A percentile compares a stretch with the other conserved stretches of the same genome.
Evolutionary conservation across 2,888 invertebrate species (phyloP).

Genomic region (Sicus ferrugineus): DNA sequence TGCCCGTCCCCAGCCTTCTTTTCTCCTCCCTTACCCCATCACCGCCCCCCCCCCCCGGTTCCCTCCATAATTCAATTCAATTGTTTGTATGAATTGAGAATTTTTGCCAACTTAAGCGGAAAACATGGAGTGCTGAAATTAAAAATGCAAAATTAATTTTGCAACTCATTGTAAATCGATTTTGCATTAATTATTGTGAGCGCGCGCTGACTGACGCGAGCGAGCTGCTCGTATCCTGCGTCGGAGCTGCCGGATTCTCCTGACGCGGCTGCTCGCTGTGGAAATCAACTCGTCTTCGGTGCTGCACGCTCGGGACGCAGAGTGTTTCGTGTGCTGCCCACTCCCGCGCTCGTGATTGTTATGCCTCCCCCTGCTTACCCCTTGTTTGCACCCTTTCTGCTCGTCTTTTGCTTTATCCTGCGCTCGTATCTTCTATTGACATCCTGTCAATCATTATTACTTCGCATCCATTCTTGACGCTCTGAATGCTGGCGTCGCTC

Average conservation of each 20-base stretch:
- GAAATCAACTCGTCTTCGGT: not conserved
- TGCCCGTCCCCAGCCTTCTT: no score
- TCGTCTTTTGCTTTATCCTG: not conserved
- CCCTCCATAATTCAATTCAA: not conserved
- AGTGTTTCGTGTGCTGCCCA: conserved; percentile 5
- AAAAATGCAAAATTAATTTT: conserved; percentile 53
- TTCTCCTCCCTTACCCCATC: not conserved
- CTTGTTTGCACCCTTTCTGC: conserved; percentile 10
- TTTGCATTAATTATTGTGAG: conserved; percentile 58
- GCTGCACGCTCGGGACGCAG: not conserved
- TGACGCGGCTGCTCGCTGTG: not conserved
- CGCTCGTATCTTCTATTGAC: conserved; percentile 31
- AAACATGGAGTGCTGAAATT: conserved; percentile 46
- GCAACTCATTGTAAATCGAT: conserved; percentile 57
- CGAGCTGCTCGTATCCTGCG: conserved; percentile 11
- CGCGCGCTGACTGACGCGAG: not conserved
- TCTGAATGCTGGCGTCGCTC: conserved; percentile 29
- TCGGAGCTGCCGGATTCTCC: not conserved
- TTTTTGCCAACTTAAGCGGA: conserved; percentile 28
- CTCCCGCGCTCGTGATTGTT: conserved; percentile 22
- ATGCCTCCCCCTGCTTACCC: not conserved
- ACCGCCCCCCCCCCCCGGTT: not conserved
- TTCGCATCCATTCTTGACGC: conserved; percentile 39
- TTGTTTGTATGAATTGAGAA: no score
- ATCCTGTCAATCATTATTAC: conserved; percentile 55